Percentiles rank a stretch among this genome's conserved stretches.
Evolutionary conservation across 2,113 vertebrate genomes (phyloP).

Genomic region (Oreochromis niloticus): DNA sequence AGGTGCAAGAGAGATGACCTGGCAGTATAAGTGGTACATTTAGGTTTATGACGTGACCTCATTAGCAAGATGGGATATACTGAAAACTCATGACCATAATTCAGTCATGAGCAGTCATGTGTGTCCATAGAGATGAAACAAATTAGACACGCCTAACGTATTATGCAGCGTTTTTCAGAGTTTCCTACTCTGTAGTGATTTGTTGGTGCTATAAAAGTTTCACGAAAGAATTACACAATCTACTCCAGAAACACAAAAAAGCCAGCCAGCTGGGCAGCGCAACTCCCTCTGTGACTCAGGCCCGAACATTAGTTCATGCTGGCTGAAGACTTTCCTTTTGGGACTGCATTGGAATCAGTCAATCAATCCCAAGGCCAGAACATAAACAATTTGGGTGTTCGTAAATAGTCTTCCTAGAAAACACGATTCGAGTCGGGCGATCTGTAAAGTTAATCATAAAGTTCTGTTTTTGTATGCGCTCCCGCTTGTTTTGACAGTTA

Average conservation of each 20-base stretch:
- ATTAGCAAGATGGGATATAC: slow-evolving; percentile 3
- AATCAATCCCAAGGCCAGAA: not conserved
- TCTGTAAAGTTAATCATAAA: not conserved
- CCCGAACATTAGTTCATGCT: not conserved
- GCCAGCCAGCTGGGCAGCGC: slow-evolving; percentile 12
- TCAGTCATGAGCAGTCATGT: slow-evolving; percentile 6
- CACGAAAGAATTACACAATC: slow-evolving; percentile 12
- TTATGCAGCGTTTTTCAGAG: not conserved
- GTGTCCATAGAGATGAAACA: not conserved
- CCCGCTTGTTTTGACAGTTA: not conserved
- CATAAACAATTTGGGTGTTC: not conserved
- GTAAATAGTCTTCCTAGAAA: slow-evolving; percentile 6
- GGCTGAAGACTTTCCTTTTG: not conserved
- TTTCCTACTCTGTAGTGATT: not conserved
- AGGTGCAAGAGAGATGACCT: slow-evolving; percentile 2
- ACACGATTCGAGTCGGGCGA: not conserved
- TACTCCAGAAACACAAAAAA: slow-evolving; percentile 10
- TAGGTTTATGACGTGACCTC: slow-evolving; percentile 4
- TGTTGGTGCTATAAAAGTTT: not conserved
- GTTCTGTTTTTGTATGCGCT: not conserved
- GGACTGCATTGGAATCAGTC: not conserved
- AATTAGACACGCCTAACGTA: not conserved
- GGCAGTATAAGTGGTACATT: not conserved
- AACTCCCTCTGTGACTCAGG: not conserved
- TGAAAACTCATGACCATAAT: not conserved